Base-by-base conservation (phyloP, 1,140 invertebrate genomes). In the Drosophila sulfurigaster region DNA sequence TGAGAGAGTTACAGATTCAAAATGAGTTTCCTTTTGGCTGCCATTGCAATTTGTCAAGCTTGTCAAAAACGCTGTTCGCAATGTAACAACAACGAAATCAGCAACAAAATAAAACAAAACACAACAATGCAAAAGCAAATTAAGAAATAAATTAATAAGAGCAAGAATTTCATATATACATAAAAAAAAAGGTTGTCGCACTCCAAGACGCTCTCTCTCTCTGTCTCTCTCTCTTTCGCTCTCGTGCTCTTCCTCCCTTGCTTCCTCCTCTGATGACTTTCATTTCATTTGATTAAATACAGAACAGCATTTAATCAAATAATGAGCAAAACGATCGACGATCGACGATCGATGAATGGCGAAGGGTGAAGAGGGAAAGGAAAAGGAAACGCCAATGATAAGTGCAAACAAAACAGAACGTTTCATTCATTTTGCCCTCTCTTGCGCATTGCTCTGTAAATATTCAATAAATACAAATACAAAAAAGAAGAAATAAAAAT, bases 211-310 rank as follows among this genome's bases (percentile, higher is more conserved):
- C 1, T 20, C 16, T 20, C 3, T 25, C 35, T 8, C 35, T 2
- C n/a, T 16, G 2, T 20, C 45, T 8, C 16, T 35, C 46, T n/a
- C 48, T 1, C 32, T 2, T 8, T 10, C 54, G 38, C 66, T 60
- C n/a, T n/a, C 11, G 15, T n/a, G 15, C 11, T 15, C 43, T 15
- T 20, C 1, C 15, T 32, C 48, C 13, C 25, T 25, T 25, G 28
- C 46, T 28, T 35, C 43, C 67, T 52, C 13, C 32, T 5, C 25
- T 13, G 7, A 35, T 13, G 64, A 66, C 51, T 67, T 67, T 65
- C 68, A 15, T 71, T 82, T 87, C 82, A 86, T 87, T 86, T 86
- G 83, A 87, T 87, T 87, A 86, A 86, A 87, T 87, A 86, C 70
- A 87, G 72, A 79, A 87, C 82, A 87, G 62, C 82, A 82, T 87